These are phyloP conservation scores for Itoplectis maculator DNA, from an alignment of 2,888 invertebrate species.

Conservation along the genomic window DNA sequence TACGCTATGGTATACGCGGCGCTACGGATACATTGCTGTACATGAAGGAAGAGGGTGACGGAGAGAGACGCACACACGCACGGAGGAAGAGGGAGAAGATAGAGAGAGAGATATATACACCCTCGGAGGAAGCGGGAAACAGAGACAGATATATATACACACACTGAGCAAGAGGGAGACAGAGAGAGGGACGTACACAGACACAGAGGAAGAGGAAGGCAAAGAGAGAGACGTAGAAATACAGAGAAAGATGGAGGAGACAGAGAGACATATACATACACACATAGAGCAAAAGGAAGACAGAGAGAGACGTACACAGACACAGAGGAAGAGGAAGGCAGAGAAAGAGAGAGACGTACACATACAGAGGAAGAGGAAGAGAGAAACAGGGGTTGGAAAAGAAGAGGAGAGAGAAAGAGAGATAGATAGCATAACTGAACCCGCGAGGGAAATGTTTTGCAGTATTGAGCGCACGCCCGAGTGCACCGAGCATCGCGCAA, in stretches of 20 bases:
- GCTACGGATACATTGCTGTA: conserved; percentile 41
- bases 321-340: background rate
- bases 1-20: conserved; percentile 24
- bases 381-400: too few relatives aligned
- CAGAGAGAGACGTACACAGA: conserved; percentile 1
- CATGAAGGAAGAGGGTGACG: conserved; percentile 3
- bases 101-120: conserved; percentile 36
- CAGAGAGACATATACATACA: too few relatives aligned
- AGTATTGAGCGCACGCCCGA: conserved; percentile 75
- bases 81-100: background rate
- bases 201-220: conserved; percentile 4
- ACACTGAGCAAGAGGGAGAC: too few relatives aligned
- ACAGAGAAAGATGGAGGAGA: background rate
- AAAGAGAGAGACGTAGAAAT: background rate
- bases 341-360: conserved; percentile 36
- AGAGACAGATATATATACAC: too few relatives aligned
- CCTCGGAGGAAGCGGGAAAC: too few relatives aligned
- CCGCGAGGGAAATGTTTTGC: conserved; percentile 77
- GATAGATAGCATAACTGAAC: conserved; percentile 63
- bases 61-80: background rate
- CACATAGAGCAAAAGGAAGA: conserved; percentile 5
- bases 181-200: background rate
- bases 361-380: too few relatives aligned
- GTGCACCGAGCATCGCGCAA: conserved; percentile 58
- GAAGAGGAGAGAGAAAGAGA: conserved; percentile 27